Evolutionary conservation across 2,797 vertebrate genomes (phyloP).

Genomic region (Cheirogaleus major): DNA sequence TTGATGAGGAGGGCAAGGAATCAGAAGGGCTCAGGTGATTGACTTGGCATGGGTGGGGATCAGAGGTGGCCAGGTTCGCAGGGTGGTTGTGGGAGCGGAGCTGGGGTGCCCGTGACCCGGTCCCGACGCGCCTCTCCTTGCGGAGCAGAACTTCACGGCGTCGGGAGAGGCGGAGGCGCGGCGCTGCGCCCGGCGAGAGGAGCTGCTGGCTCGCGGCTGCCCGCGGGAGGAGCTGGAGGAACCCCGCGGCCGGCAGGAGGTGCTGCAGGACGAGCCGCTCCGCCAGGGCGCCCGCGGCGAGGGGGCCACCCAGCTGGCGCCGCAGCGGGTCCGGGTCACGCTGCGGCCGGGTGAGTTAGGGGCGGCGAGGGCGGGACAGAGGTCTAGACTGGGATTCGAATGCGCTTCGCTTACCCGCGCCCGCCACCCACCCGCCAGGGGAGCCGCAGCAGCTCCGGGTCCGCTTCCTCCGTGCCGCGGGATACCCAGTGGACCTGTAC

Average conservation of each 20-base stretch:
- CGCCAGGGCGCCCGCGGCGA: constrained; percentile 63
- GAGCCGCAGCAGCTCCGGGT: constrained; percentile 83
- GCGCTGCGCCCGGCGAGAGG: constrained; percentile 83
- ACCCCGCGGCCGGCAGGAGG: constrained; percentile 51
- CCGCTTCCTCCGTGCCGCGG: constrained; percentile 85
- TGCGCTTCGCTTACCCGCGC: fast-evolving
- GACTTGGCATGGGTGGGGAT: background rate
- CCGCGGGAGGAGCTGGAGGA: constrained; percentile 70
- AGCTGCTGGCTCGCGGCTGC: constrained; percentile 83
- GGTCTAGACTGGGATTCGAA: background rate
- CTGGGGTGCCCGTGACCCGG: background rate
- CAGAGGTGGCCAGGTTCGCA: background rate
- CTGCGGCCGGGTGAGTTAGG: constrained; percentile 84
- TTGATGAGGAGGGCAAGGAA: background rate
- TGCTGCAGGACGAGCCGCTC: constrained; percentile 79
- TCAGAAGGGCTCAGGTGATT: background rate
- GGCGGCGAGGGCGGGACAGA: fast-evolving
- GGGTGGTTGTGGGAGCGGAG: background rate
- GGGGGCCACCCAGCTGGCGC: constrained; percentile 85
- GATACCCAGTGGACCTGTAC: constrained; percentile 90
- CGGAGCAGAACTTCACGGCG: constrained; percentile 84
- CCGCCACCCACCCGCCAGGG: constrained; percentile 72
- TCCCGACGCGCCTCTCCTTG: background rate
- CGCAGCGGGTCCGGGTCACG: constrained; percentile 83
- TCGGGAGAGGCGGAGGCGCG: constrained; percentile 80